Base-by-base conservation (phyloP, 1,140 invertebrate genomes). In the Camponotus pennsylvanicus region DNA sequence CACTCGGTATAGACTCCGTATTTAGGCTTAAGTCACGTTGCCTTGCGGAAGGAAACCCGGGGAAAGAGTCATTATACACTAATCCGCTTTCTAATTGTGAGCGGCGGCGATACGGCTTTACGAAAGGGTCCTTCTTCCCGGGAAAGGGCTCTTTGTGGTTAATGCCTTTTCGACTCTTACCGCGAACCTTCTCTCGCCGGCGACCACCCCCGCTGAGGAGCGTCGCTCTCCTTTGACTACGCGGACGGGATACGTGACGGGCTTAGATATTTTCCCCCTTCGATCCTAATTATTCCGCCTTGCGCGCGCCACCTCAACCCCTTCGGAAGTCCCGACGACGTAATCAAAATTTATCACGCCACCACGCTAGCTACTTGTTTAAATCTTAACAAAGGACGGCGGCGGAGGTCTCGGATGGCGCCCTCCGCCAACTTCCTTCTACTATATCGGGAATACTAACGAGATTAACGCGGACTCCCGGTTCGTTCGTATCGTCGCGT, bases 41-140 rank as follows among this genome's bases (percentile, higher is more conserved):
- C 78, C 40, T 87, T 59, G 27, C 59, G 45, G 18, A 71, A 49
- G 66, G 70, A 86, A 87, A 88, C 49, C 63, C 59, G 49, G 69
- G 82, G 61, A 88, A 90, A 91, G 49, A 67, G 64, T 80, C 79
- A 86, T 90, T 91, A 86, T 88, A 77, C 34, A 6, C 76, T 90
- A 91, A 91, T 91, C 89, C 89, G 75, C 76, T 76, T 90, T 83
- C 87, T 87, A 91, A 90, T 91, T 91, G 90, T 88, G 57, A 91
- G 64, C 79, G 73, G 34, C 83, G 73, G 79, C 61, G 67, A 80
- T 59, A 66, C 37, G n/a, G 42, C 27, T 73, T 73, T 49, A 49
- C 42, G n/a, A 18, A 32, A 67, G 11, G 75, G 40, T 18, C 55
- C 69, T 57, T 87, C 88, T 86, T 71, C 59, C 40, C 5, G 15